A percentile compares a stretch with the other conserved stretches of the same genome.
phyloP scores from a whole-genome alignment of 2,888 invertebrate species.

The Mesorhabditis sp. region DNA sequence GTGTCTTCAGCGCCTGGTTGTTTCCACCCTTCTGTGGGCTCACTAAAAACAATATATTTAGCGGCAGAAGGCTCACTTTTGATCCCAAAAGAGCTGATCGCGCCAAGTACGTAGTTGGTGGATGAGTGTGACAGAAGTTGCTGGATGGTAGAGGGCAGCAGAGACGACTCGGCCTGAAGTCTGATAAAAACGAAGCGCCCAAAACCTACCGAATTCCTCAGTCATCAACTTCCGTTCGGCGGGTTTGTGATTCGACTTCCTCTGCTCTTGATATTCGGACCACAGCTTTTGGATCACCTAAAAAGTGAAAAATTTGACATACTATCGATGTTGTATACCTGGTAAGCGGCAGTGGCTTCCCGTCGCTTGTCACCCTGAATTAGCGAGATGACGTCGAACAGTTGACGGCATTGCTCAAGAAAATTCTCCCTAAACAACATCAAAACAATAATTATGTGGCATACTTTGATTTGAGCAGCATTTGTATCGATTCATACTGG shows the following conservation, averaged over 20 bases:
- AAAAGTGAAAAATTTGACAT: not conserved
- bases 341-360: no score
- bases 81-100: no score
- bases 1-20: no score
- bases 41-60: no score
- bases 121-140: not conserved
- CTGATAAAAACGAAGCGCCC: not conserved
- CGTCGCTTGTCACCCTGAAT: conserved; percentile 1
- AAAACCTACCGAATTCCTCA: not conserved
- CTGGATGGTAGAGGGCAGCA: not conserved
- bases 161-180: not conserved
- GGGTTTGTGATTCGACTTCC: not conserved
- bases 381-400: not conserved
- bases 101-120: no score
- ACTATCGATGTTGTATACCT: not conserved
- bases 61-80: no score
- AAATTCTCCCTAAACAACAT: conserved; percentile 45
- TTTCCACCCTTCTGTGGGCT: no score
- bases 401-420: not conserved
- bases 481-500: no score
- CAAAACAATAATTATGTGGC: no score
- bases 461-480: no score
- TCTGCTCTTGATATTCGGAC: not conserved
- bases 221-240: not conserved
- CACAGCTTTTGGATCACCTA: not conserved